phyloP scores from a whole-genome alignment of 2,888 invertebrate genomes.

The Neoascia interrupta region DNA sequence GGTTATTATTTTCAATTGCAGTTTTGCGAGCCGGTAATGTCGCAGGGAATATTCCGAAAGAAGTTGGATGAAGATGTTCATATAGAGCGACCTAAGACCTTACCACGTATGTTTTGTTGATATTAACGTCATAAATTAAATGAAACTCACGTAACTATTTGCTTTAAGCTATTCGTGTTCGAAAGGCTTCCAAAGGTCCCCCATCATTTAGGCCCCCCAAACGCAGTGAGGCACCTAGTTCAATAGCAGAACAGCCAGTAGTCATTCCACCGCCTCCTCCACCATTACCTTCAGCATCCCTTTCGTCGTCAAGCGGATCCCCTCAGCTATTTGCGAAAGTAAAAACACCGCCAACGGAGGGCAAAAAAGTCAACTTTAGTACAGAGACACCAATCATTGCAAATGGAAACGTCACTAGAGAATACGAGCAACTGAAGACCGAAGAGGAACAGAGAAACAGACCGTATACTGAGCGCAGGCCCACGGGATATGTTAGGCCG shows the following conservation, averaged over 20 bases:
- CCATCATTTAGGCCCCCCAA: conserved; percentile 61
- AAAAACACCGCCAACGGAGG: conserved; percentile 23
- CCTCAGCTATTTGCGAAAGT: conserved; percentile 35
- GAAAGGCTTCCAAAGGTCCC: conserved; percentile 61
- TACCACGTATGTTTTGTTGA: conserved; percentile 74
- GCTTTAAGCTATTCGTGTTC: conserved; percentile 71
- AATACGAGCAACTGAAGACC: conserved; percentile 31
- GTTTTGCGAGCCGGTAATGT: conserved; percentile 75
- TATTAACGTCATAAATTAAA: neutral
- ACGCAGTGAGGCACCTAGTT: conserved; percentile 42
- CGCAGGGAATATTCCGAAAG: conserved; percentile 76
- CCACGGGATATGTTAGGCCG: conserved; percentile 73
- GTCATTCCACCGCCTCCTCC: conserved; percentile 61
- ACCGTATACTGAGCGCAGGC: conserved; percentile 36
- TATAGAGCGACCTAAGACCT: conserved; percentile 73
- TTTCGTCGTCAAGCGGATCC: conserved; percentile 26
- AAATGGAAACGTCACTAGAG: conserved; percentile 26
- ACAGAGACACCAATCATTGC: conserved; percentile 16
- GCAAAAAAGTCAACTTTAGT: conserved; percentile 29
- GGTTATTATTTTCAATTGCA: conserved; percentile 62
- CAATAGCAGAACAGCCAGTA: conserved; percentile 62
- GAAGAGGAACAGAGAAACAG: conserved; percentile 29
- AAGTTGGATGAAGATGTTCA: conserved; percentile 75
- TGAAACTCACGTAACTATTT: no score
- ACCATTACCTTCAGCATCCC: conserved; percentile 55